A percentile compares a stretch with the other conserved stretches of the same genome.
Evolutionary conservation across 2,888 invertebrate genomes (phyloP).

Genomic region (Tenodera sinensis): DNA sequence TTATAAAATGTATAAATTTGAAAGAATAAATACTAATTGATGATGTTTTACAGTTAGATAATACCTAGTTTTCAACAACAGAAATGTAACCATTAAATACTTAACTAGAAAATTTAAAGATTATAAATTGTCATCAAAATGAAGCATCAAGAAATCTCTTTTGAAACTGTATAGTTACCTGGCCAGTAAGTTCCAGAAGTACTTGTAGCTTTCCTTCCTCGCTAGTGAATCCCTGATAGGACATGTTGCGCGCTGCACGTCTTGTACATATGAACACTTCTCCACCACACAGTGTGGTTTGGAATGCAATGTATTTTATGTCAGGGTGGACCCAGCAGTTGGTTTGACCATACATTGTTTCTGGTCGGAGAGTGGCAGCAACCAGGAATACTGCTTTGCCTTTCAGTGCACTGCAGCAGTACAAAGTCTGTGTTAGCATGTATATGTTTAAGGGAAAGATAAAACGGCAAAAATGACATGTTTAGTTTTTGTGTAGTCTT

Average conservation of each 20-base stretch:
- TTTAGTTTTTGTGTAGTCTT: too few relatives aligned
- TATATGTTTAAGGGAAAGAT: too few relatives aligned
- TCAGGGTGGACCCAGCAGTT: slow-evolving; percentile 98
- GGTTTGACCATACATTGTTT: slow-evolving; percentile 99
- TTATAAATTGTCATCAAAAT: too few relatives aligned
- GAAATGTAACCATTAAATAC: too few relatives aligned
- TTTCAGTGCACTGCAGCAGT: slow-evolving; percentile 49
- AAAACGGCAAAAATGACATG: too few relatives aligned
- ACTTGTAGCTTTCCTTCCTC: slow-evolving; percentile 74
- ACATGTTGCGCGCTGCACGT: slow-evolving; percentile 91
- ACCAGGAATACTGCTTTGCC: slow-evolving; percentile 73
- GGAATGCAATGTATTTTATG: slow-evolving; percentile 86
- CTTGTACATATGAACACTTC: slow-evolving; percentile 85
- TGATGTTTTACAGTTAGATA: too few relatives aligned
- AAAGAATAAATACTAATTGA: too few relatives aligned
- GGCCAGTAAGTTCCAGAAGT: slow-evolving; percentile 65
- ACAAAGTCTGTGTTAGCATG: not conserved
- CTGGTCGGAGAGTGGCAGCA: slow-evolving; percentile 96
- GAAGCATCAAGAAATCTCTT: too few relatives aligned
- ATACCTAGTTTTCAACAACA: too few relatives aligned
- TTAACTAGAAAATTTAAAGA: too few relatives aligned
- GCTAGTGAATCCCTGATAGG: slow-evolving; percentile 86
- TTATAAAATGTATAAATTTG: too few relatives aligned
- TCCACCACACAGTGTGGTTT: slow-evolving; percentile 57
- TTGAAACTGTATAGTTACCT: slow-evolving; percentile 44